Base-by-base conservation (phyloP, 2,113 vertebrate genomes). In the Perca fluviatilis region DNA sequence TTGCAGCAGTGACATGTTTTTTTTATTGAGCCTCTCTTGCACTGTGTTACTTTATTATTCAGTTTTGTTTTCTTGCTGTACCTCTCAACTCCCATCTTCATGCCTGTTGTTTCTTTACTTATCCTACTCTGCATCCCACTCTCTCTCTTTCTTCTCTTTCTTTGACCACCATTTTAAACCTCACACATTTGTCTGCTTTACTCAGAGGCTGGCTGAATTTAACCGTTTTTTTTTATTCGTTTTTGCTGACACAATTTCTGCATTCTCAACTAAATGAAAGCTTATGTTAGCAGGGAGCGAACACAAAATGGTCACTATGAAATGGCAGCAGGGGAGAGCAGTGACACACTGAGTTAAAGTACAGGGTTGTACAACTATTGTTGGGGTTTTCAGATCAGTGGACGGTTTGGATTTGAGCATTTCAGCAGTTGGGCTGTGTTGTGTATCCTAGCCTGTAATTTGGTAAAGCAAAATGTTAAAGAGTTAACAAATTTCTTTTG, bases 21-120 rank as follows among this genome's bases (percentile, higher is more conserved):
- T 47, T 60, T 79, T 33, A 46, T 30, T 63, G 9, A 80, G 57
- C 50, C 12, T 58, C 15, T 70, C 9, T 56, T 63, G 30, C 21
- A 25, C 25, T 76, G 21, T 74, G 15, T 9, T 2, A 30, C 18
- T 12, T 69, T 83, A 60, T 78, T 47, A 30, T 30, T 60, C n/a
- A 10, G 7, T 3, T 16, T 43, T 19, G 13, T 21, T 53, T 9
- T 51, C 50, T 19, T 66, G 15, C 62, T 19, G 23, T 62, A 43
- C 13, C 18, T 47, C n/a, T 66, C 21, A 23, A 40, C 15, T 73
- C 33, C 46, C 18, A 16, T 67, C 14, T 15, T 33, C 3, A 11
- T 46, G 10, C 51, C 58, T 4, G 53, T 66, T 77, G 56, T 74
- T 73, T 62, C 56, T 84, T 67, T 68, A 75, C 61, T 53, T 53